Base-by-base conservation (phyloP, 2,888 invertebrate species). In the Cerceris ruficornis region DNA sequence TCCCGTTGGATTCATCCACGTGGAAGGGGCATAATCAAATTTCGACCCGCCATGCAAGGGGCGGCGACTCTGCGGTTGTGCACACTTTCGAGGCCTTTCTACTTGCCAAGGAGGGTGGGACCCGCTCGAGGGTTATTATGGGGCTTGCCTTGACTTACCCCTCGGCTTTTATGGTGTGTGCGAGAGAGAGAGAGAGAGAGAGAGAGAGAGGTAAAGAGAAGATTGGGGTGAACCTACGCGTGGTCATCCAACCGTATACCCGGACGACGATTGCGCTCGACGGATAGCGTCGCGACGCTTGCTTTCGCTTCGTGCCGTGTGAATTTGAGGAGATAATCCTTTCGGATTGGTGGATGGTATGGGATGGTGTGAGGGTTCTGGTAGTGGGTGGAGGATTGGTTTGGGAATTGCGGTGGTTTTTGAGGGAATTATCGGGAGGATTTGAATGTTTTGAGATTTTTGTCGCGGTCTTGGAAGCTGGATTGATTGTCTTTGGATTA, bases 1-100 rank as follows among this genome's bases (percentile, higher is more conserved):
- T 87, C 85, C 84, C 75, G 84, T 82, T 85, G 86, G 84, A 86
- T 86, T 91, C 89, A 90, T 86, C 84, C 89, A 86, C 77, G 87
- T 85, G 91, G 91, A 92, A 92, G 89, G 83, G 89, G 88, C 88
- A 91, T 90, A 92, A 92, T 92, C 91, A 91, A 92, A 92, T 90
- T 91, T 91, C 75, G 83, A 87, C 88, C 91, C 91, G 90, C 92
- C 92, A 91, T 91, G 86, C 88, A 78, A 91, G 89, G 89, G 92
- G 92, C 92, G 92, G 90, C 90, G 85, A 91, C 91, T 88, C 74
- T 90, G 90, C 82, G 90, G 89, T 89, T 78, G 85, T 88, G 84
- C 84, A 88, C 88, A 77, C 84, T 84, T 80, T 84, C 83, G 57
- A 78, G 70, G 77, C 80, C 65, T 83, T 86, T 79, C 84, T 86